Base-by-base conservation (phyloP, 2,113 vertebrate genomes). In the Galemys pyrenaicus region DNA sequence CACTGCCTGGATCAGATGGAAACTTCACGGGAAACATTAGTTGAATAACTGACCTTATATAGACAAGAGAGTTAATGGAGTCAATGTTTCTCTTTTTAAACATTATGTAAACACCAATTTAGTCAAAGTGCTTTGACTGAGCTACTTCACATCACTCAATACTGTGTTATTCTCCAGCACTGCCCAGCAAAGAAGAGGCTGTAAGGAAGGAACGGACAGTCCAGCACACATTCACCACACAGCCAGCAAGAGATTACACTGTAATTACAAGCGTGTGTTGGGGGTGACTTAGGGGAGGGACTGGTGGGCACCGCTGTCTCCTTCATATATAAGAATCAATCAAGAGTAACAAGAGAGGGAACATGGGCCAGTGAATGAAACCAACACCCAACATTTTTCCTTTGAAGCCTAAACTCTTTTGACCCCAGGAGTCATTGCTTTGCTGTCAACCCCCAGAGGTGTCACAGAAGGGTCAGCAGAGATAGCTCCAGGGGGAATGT, bases 381-480 rank as follows among this genome's bases (percentile, higher is more conserved):
- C 87, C 87, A 51, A 37, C 0, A 0, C 62, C 92, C 75, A 71
- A 89, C 71, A 65, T 4, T 56, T 93, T 95, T 94, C 95, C 96
- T 98, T 89, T 96, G 98, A 92, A 95, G 83, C 68, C 54, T 9
- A 22, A 88, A 93, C n/a, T 79, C 94, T 44, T 73, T 32, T 91
- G 56, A 32, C 67, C 93, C 74, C 13, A 26, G 22, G 19, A 44
- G 15, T 15, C 8, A 77, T 24, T 85, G 7, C 1, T 56, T 87
- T 15, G 37, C 86, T 54, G 67, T 79, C 64, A 46, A 67, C 65
- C 54, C 0, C 44, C 0, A 22, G 0, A 73, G 56, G 26, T 51
- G 68, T 26, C 71, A 82, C 87, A 3, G 82, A 41, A 87, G 39
- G 87, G 64, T 89, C 58, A 24, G 6, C 62, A 20, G 95, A 80